Percentiles rank a stretch among this genome's conserved stretches.
Conservation (phyloP, 2,113 vertebrate species). For the Paramisgurnus dabryanus region DNA sequence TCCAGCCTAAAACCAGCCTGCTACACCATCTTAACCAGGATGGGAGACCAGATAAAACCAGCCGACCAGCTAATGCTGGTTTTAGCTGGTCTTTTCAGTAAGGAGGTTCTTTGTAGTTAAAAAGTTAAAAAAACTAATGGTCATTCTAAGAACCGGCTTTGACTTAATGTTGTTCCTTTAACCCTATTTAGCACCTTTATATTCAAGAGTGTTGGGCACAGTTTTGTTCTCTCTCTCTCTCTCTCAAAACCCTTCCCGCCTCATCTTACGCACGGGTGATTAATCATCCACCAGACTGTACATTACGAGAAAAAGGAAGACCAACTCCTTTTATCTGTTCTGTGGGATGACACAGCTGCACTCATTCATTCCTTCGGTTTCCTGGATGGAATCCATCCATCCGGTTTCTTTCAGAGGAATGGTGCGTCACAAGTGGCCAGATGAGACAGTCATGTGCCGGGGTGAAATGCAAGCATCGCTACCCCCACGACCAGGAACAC, state of each 20-base stretch:
- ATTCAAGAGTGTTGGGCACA: background rate
- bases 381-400: conserved; percentile 60
- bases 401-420: conserved; percentile 64
- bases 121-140: too few species aligned
- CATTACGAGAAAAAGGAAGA: conserved; percentile 24
- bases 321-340: conserved; percentile 27
- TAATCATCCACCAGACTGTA: conserved; percentile 42
- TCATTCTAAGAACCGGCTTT: too few species aligned
- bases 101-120: too few species aligned
- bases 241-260: background rate
- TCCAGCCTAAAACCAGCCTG: too few species aligned
- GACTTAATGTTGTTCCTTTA: too few species aligned
- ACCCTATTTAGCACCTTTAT: too few species aligned
- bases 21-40: too few species aligned
- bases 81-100: too few species aligned
- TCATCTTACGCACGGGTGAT: conserved; percentile 36
- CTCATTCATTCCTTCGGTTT: conserved; percentile 66
- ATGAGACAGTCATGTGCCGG: conserved; percentile 60
- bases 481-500: conserved; percentile 39
- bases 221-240: background rate
- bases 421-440: conserved; percentile 62
- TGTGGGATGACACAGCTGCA: conserved; percentile 70
- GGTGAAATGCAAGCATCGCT: conserved; percentile 56
- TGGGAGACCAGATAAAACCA: too few species aligned
- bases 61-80: too few species aligned